phyloP scores from a whole-genome alignment of 1,140 invertebrate genomes.

The Thalassaphorura encarpata region DNA sequence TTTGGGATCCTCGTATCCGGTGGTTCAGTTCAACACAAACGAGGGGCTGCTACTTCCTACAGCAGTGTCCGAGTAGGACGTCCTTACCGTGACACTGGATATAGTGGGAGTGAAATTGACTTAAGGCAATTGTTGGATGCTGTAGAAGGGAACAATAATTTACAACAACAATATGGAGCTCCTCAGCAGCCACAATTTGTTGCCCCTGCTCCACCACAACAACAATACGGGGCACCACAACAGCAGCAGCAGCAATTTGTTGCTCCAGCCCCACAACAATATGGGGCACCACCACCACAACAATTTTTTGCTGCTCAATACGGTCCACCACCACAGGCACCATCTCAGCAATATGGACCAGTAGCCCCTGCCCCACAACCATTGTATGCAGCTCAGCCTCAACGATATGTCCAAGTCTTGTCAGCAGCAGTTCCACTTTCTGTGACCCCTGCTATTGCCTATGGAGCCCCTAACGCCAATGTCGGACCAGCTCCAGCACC shows the following conservation, averaged over 20 bases:
- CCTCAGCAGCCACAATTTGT: conserved; percentile 1
- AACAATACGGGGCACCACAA: conserved; percentile 16
- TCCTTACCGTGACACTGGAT: not conserved
- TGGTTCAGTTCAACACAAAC: not conserved
- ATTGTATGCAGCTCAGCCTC: not conserved
- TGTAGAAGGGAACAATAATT: not conserved
- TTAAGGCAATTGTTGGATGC: conserved; percentile 7
- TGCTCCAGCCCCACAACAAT: conserved; percentile 1
- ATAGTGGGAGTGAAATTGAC: not conserved
- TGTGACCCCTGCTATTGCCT: too few relatives aligned
- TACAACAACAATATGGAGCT: not conserved
- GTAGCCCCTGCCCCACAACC: not conserved
- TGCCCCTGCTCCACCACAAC: not conserved
- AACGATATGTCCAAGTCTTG: too few relatives aligned
- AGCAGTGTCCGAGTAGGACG: not conserved
- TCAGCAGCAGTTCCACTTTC: too few relatives aligned
- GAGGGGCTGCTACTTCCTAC: not conserved
- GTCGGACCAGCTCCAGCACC: too few relatives aligned
- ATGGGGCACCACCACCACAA: conserved; percentile 11
- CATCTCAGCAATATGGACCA: conserved; percentile 3
- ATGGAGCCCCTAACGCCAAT: too few relatives aligned
- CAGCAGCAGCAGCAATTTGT: not conserved
- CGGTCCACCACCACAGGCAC: not conserved
- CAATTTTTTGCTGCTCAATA: not conserved
- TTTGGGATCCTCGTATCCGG: not conserved